These are phyloP conservation scores for Danio albolineatus DNA, from an alignment of 2,797 vertebrate genomes.

Conservation along the genomic window DNA sequence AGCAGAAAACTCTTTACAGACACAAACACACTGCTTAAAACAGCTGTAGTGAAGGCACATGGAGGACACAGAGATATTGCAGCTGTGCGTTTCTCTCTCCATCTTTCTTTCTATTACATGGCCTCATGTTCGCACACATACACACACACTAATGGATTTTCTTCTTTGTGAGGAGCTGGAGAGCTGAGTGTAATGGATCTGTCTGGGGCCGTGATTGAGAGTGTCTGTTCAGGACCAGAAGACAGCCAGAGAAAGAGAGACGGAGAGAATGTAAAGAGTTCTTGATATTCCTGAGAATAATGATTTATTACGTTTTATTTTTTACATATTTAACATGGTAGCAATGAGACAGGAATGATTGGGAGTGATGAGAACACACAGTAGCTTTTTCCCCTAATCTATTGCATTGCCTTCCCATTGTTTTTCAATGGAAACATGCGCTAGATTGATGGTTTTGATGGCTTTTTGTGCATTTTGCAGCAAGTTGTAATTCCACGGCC, in stretches of 20 bases:
- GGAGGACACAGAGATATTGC: slow-evolving; percentile 18
- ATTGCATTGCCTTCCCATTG: background rate
- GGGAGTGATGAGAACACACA: background rate
- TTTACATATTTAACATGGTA: background rate
- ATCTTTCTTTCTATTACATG: slow-evolving; percentile 34
- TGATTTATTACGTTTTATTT: background rate
- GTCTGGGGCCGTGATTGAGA: slow-evolving; percentile 53
- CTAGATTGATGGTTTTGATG: too few relatives aligned
- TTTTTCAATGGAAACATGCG: background rate
- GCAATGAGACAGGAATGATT: slow-evolving; percentile 1
- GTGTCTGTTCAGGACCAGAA: slow-evolving; percentile 45
- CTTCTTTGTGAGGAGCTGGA: slow-evolving; percentile 48
- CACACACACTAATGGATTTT: slow-evolving; percentile 51
- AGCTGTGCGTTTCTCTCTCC: slow-evolving; percentile 17
- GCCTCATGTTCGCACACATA: slow-evolving; percentile 14
- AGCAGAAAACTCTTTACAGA: too few relatives aligned
- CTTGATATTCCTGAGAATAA: background rate
- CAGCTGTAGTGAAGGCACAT: slow-evolving; percentile 4
- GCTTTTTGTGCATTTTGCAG: background rate
- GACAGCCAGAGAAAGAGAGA: slow-evolving; percentile 25
- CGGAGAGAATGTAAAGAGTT: slow-evolving; percentile 19
- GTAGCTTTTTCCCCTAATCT: background rate
- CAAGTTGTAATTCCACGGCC: background rate
- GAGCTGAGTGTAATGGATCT: slow-evolving; percentile 51
- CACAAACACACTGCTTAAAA: background rate